Evolutionary conservation across 2,797 vertebrate species (phyloP).

Genomic region (Microcaecilia unicolor): DNA sequence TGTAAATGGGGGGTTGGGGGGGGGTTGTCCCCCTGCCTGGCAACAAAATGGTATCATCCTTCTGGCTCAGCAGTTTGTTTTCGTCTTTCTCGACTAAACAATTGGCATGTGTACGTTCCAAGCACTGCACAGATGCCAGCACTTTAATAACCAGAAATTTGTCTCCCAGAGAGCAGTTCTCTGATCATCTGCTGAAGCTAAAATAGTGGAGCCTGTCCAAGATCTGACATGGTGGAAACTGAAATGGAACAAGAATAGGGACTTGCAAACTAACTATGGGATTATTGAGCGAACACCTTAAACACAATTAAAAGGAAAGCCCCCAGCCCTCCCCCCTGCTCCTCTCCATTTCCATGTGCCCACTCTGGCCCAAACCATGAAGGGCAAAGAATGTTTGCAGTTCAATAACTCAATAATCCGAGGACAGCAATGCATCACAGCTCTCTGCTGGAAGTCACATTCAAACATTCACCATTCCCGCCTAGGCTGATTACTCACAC

Average conservation of each 20-base stretch:
- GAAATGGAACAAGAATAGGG: neutral
- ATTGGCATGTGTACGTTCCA: no score
- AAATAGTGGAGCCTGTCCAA: no score
- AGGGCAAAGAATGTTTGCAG: constrained; percentile 39
- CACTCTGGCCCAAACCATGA: constrained; percentile 28
- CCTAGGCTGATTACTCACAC: constrained; percentile 48
- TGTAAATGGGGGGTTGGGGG: no score
- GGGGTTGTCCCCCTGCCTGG: no score
- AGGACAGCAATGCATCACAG: constrained; percentile 44
- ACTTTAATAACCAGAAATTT: no score
- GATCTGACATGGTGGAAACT: neutral
- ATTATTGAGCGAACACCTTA: constrained; percentile 29
- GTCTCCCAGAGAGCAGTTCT: no score
- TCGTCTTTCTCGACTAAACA: no score
- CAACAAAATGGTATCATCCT: no score
- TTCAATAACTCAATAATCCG: constrained; percentile 53
- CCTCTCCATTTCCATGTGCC: no score
- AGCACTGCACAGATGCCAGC: no score
- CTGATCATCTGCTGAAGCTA: no score
- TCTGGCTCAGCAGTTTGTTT: no score
- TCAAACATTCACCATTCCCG: constrained; percentile 47
- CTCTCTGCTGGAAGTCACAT: constrained; percentile 46
- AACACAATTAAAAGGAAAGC: constrained; percentile 27
- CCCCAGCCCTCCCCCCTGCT: constrained; percentile 36
- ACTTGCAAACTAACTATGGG: constrained; percentile 11